These are phyloP conservation scores for Balaenoptera acutorostrata DNA, from an alignment of 2,113 vertebrate genomes.

Conservation along the genomic window DNA sequence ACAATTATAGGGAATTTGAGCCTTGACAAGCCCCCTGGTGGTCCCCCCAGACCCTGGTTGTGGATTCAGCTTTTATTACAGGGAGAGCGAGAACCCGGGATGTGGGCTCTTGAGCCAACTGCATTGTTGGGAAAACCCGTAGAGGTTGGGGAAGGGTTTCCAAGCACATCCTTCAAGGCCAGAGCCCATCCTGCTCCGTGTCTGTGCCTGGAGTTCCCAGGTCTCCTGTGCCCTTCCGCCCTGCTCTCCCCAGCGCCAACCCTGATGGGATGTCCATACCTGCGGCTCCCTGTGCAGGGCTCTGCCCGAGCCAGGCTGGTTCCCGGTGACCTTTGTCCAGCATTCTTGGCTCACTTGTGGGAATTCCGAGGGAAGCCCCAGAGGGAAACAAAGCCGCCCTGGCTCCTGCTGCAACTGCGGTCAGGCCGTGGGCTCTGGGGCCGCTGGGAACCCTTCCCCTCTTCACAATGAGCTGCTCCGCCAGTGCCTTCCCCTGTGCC, in stretches of 20 bases:
- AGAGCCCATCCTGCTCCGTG: not conserved
- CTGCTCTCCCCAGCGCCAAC: not conserved
- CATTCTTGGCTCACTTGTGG: conserved; percentile 60
- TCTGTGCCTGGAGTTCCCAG: not conserved
- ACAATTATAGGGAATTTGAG: not conserved
- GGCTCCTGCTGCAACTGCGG: conserved; percentile 33
- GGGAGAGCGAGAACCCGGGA: not conserved
- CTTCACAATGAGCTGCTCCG: not conserved
- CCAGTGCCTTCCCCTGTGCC: conserved; percentile 43
- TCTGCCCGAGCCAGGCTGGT: not conserved
- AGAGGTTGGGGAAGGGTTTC: not conserved
- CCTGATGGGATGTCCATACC: not conserved
- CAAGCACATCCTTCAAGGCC: not conserved
- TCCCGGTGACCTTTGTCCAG: conserved; percentile 40
- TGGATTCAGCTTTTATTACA: not conserved
- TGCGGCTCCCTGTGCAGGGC: not conserved
- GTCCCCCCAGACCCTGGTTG: not conserved
- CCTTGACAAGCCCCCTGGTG: not conserved
- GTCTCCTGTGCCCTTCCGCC: not conserved
- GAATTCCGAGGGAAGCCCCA: conserved; percentile 67
- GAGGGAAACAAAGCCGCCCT: conserved; percentile 42
- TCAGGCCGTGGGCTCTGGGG: conserved; percentile 34
- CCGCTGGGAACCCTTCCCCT: conserved; percentile 8
- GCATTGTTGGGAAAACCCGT: not conserved
- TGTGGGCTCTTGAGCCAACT: not conserved